Percentiles rank a stretch among this genome's conserved stretches.
Evolutionary conservation across 2,888 invertebrate species (phyloP).

Genomic region (Nomada lathburiana): DNA sequence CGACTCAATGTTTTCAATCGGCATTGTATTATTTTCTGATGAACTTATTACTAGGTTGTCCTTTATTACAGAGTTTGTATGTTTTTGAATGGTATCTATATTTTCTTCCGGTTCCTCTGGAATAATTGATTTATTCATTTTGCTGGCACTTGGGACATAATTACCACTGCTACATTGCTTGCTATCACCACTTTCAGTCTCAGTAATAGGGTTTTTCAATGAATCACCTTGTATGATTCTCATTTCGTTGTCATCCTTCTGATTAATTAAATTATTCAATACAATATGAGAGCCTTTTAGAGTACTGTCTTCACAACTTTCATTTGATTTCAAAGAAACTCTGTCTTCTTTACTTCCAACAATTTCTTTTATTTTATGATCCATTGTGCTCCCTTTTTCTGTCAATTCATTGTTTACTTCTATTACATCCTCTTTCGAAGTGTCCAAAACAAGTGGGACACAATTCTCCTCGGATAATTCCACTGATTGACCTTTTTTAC

Average conservation of each 20-base stretch:
- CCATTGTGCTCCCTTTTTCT: neutral
- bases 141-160: slow-evolving; percentile 35
- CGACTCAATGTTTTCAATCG: slow-evolving; percentile 8
- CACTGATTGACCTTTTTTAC: neutral
- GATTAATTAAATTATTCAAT: slow-evolving; percentile 12
- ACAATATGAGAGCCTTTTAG: neutral
- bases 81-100: neutral
- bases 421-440: neutral
- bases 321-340: slow-evolving; percentile 7
- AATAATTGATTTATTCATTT: slow-evolving; percentile 22
- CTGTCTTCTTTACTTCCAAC: slow-evolving; percentile 6
- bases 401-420: slow-evolving; percentile 1
- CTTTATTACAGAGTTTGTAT: neutral
- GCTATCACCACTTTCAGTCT: slow-evolving; percentile 30
- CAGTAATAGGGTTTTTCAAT: neutral
- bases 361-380: slow-evolving; percentile 20
- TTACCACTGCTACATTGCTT: slow-evolving; percentile 22
- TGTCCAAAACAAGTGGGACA: neutral
- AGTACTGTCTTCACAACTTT: slow-evolving; percentile 5
- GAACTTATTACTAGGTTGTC: slow-evolving; percentile 11
- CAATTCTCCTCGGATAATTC: slow-evolving; percentile 7
- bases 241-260: slow-evolving; percentile 22
- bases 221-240: slow-evolving; percentile 10
- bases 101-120: slow-evolving; percentile 22
- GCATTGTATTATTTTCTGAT: slow-evolving; percentile 7